A percentile compares a stretch with the other conserved stretches of the same genome.
Evolutionary conservation across 2,113 vertebrate genomes (phyloP).

Genomic region (Xerus inauris): DNA sequence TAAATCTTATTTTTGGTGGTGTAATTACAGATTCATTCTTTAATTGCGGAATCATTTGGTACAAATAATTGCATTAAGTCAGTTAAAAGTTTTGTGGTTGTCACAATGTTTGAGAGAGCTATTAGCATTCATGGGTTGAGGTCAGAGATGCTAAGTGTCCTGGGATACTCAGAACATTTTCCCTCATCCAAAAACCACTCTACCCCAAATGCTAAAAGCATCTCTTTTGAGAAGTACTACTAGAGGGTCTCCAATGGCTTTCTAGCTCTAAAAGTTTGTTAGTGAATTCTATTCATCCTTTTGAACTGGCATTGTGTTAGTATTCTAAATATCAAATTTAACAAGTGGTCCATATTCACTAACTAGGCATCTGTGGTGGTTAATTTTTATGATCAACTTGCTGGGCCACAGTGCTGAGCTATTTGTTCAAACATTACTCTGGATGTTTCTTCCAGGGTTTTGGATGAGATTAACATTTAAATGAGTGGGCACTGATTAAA

Average conservation of each 20-base stretch:
- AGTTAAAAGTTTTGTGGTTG: neutral
- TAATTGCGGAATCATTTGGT: neutral
- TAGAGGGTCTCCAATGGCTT: neutral
- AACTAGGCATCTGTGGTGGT: neutral
- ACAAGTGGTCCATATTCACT: neutral
- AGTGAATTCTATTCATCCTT: neutral
- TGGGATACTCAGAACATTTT: neutral
- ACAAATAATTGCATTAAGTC: neutral
- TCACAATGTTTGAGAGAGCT: neutral
- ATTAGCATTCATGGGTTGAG: neutral
- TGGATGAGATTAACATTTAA: slow-evolving; percentile 6
- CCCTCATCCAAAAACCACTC: neutral
- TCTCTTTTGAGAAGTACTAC: neutral
- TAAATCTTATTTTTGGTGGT: neutral
- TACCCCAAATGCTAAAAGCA: neutral
- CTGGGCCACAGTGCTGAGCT: neutral
- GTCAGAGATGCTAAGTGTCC: neutral
- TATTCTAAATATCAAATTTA: slow-evolving; percentile 9
- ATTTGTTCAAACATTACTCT: neutral
- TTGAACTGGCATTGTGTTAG: neutral
- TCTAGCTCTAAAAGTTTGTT: slow-evolving; percentile 13
- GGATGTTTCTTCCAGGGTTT: neutral
- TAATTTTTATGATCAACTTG: neutral
- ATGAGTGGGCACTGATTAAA: neutral
- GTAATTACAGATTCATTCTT: neutral